Conservation (phyloP, 2,113 vertebrate species). For the Prunella fulvescens region DNA sequence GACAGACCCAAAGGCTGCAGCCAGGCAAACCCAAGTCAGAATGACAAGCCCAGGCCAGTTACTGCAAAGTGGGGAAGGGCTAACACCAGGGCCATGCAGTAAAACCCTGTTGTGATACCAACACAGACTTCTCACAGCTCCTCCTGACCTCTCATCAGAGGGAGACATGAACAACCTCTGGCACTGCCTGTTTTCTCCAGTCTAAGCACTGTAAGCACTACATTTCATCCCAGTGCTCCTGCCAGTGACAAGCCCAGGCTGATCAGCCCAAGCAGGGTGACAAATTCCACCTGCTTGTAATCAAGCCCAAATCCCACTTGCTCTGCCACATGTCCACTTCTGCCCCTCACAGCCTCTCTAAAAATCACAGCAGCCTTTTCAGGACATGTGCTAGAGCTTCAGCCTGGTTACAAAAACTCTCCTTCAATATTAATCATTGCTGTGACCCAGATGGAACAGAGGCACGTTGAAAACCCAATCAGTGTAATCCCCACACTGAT, state of each 20-base stretch:
- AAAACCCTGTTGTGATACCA: background rate
- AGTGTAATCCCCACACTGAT: background rate
- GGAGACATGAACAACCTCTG: fast-evolving
- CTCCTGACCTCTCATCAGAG: background rate
- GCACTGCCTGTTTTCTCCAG: background rate
- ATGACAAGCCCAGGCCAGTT: background rate
- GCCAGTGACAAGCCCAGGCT: background rate
- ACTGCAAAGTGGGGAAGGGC: background rate
- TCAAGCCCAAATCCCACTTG: background rate
- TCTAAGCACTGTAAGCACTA: background rate
- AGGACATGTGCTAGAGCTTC: background rate
- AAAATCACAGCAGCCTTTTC: background rate
- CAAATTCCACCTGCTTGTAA: background rate
- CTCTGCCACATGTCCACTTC: background rate
- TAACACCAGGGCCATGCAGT: background rate
- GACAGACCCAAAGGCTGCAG: background rate
- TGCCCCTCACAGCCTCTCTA: background rate
- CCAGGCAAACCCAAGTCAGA: background rate
- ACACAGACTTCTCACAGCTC: background rate
- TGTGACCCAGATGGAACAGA: background rate
- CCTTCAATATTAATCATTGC: background rate
- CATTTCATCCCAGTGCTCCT: background rate
- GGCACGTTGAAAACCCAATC: background rate
- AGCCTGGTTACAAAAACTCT: background rate
- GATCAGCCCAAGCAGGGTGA: background rate